Conservation (phyloP, 2,113 vertebrate genomes). For the Physeter macrocephalus region DNA sequence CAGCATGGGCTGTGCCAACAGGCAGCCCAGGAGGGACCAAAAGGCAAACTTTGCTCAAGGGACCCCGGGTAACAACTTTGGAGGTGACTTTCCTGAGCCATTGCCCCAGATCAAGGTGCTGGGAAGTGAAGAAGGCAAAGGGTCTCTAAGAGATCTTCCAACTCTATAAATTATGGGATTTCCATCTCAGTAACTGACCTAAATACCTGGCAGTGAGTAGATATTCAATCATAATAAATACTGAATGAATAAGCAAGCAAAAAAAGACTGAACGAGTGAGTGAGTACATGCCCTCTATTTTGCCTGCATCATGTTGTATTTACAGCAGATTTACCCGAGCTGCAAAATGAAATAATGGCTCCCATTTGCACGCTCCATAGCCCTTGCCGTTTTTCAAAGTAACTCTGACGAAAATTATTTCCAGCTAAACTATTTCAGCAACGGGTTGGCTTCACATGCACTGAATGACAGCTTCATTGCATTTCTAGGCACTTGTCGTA, state of each 20-base stretch:
- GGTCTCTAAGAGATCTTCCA: background rate
- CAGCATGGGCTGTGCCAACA: fast-evolving
- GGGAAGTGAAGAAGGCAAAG: background rate
- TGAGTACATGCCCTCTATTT: fast-evolving
- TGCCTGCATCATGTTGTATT: background rate
- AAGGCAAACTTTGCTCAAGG: too few species aligned
- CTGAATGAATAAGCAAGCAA: too few species aligned
- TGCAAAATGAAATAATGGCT: background rate
- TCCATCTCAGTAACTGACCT: background rate
- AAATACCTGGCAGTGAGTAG: background rate
- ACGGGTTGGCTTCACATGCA: fast-evolving
- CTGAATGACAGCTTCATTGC: fast-evolving
- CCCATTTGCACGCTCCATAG: background rate
- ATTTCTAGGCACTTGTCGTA: background rate
- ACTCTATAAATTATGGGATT: fast-evolving
- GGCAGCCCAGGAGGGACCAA: background rate
- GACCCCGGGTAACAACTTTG: fast-evolving
- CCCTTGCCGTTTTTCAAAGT: background rate
- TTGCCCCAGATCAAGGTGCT: background rate
- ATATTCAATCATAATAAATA: background rate
- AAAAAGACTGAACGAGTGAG: background rate
- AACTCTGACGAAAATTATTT: background rate
- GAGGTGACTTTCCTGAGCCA: background rate
- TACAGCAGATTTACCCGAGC: background rate
- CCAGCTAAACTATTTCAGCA: background rate